Base-by-base conservation (phyloP, 2,113 vertebrate genomes). In the Elephantulus edwardii region DNA sequence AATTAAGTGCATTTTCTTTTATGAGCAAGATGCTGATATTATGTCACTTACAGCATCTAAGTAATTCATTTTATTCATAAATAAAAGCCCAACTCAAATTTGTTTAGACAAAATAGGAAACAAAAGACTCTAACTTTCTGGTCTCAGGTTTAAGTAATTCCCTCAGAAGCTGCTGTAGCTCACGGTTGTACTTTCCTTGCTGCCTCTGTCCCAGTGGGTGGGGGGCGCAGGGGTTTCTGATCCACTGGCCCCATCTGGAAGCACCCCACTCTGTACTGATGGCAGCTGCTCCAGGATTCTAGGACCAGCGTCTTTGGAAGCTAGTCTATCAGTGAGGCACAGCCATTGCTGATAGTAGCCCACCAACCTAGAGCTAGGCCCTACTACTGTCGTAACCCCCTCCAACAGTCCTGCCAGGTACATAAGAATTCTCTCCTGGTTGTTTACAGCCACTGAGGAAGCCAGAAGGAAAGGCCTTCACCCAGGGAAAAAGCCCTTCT, bases 321-420 rank as follows among this genome's bases (percentile, higher is more conserved):
- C 40, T 12, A 44, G 26, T 24, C 40, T 72, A 22, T 1, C 70
- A 72, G 2, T 75, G 50, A 8, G 38, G n/a, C 33, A 12, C 19
- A 4, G n/a, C 7, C 10, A 0, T 12, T 0, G 0, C 8, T n/a
- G 13, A 12, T 28, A 24, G 8, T 44, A 13, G 26, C 42, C 70
- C 40, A 5, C 30, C 40, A 44, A 17, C 10, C 66, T 8, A 3
- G 54, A 20, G 13, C 64, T 52, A 19, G 44, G 12, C 44, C 74
- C 26, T 58, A 50, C 13, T 24, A 13, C 75, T 58, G 28, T 46
- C 42, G 6, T 46, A 5, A 5, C 42, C 35, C 2, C 14, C 54
- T 71, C 30, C 35, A 28, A 3, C 38, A 26, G 22, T 13, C 62
- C 5, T 44, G 56, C 71, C 48, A 56, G 60, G n/a, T 58, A 20